phyloP scores from a whole-genome alignment of 1,140 invertebrate genomes.

The Acromyrmex charruanus region DNA sequence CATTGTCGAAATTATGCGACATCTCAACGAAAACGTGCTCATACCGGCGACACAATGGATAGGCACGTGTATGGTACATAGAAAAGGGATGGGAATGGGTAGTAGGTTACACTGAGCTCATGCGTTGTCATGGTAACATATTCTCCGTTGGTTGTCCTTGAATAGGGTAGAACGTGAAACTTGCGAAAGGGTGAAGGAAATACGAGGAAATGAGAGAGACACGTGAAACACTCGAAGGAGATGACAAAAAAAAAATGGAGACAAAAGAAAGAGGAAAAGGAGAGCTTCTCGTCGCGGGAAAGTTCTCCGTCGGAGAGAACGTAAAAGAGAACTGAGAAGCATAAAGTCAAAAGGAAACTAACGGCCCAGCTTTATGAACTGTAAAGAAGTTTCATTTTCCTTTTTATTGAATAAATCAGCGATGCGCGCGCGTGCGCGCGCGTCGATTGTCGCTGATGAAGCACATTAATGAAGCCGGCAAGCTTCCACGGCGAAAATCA shows the following conservation, averaged over 20 bases:
- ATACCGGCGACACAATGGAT: conserved; percentile 47
- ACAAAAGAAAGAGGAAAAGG: neutral
- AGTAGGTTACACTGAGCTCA: conserved; percentile 79
- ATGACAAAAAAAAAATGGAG: neutral
- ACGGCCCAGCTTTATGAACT: conserved; percentile 13
- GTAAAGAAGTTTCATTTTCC: conserved; percentile 10
- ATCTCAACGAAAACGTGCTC: conserved; percentile 1
- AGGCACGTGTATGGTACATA: conserved; percentile 49
- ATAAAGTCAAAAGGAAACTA: conserved; percentile 21
- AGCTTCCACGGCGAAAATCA: conserved; percentile 29
- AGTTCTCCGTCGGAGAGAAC: neutral
- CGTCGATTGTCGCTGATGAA: conserved; percentile 16
- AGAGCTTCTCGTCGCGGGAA: conserved; percentile 46
- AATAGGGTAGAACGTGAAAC: conserved; percentile 66
- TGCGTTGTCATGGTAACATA: conserved; percentile 79
- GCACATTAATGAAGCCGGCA: conserved; percentile 45
- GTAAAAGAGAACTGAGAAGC: conserved; percentile 23
- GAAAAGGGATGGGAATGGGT: conserved; percentile 75
- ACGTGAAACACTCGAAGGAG: conserved; percentile 1
- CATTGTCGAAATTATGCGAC: conserved; percentile 45
- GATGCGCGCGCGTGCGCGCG: neutral
- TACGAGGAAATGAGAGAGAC: conserved; percentile 7
- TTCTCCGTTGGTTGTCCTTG: conserved; percentile 81
- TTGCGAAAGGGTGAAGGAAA: neutral
- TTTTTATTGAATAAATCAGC: conserved; percentile 38